Conservation (phyloP, 1,140 invertebrate genomes). For the Aphidius gifuensis region DNA sequence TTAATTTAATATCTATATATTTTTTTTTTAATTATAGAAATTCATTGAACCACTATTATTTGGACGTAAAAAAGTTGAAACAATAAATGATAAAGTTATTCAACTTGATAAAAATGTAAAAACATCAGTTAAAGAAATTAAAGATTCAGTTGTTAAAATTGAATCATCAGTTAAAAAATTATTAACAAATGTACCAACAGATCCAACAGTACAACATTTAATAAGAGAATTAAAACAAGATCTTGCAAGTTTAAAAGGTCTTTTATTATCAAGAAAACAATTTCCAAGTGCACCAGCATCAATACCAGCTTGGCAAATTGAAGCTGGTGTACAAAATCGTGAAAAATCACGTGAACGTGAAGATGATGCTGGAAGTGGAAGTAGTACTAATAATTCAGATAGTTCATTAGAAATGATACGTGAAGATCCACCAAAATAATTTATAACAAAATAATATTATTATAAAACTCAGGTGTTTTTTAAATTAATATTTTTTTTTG, state of each 20-base stretch:
- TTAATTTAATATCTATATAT: not conserved
- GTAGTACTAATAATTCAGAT: conserved; percentile 53
- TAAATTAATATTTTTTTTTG: not conserved
- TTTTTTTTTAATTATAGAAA: conserved; percentile 55
- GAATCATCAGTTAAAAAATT: conserved; percentile 60
- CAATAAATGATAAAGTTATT: conserved; percentile 62
- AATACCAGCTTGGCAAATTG: conserved; percentile 73
- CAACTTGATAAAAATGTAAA: conserved; percentile 67
- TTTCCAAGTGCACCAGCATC: conserved; percentile 71
- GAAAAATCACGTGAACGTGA: conserved; percentile 48
- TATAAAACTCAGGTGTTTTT: not conserved
- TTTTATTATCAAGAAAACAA: conserved; percentile 73
- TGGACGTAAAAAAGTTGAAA: conserved; percentile 61
- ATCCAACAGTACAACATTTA: conserved; percentile 57
- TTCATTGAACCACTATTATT: conserved; percentile 64
- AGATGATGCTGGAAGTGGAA: conserved; percentile 53
- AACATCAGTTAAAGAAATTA: conserved; percentile 60
- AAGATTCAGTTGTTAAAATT: conserved; percentile 59
- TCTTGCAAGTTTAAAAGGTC: conserved; percentile 72
- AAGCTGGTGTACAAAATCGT: conserved; percentile 40
- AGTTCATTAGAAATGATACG: conserved; percentile 55
- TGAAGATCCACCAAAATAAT: conserved; percentile 47
- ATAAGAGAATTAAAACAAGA: conserved; percentile 71
- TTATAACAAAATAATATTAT: conserved; percentile 11
- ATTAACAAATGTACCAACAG: conserved; percentile 51